phyloP scores from a whole-genome alignment of 2,113 vertebrate species.

The Cyprinodon brontotheroides region DNA sequence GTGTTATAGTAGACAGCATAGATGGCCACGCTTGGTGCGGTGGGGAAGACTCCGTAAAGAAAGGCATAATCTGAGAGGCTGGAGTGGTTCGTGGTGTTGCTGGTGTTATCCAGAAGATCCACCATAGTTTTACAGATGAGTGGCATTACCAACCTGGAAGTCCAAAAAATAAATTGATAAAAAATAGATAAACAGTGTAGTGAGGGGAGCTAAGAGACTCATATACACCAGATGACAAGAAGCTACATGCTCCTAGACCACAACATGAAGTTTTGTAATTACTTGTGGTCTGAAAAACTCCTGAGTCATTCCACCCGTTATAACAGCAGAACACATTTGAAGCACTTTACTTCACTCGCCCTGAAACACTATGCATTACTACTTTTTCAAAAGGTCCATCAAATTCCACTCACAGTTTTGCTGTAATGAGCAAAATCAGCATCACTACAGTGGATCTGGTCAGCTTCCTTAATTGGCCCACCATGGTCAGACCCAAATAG shows the following conservation, averaged over 20 bases:
- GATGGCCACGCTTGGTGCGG: constrained; percentile 95
- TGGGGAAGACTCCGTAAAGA: constrained; percentile 94
- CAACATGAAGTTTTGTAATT: constrained; percentile 16
- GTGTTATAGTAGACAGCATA: constrained; percentile 96
- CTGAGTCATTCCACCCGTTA: constrained; percentile 43
- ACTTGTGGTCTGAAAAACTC: constrained; percentile 31
- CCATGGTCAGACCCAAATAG: constrained; percentile 97
- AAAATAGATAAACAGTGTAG: background rate
- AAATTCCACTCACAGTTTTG: constrained; percentile 92
- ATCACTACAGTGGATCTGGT: constrained; percentile 90
- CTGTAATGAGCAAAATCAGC: constrained; percentile 93
- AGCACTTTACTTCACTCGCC: constrained; percentile 18
- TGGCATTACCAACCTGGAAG: constrained; percentile 89
- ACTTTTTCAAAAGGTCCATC: background rate
- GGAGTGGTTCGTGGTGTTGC: constrained; percentile 86
- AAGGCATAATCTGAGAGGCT: constrained; percentile 97
- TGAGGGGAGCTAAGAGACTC: background rate
- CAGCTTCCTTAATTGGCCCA: constrained; percentile 90
- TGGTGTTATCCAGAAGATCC: constrained; percentile 86
- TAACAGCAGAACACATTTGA: constrained; percentile 36
- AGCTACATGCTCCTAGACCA: background rate
- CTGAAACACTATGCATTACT: background rate
- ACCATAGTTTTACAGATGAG: constrained; percentile 96
- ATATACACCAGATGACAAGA: background rate
- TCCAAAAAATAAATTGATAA: constrained; percentile 20